Percentiles rank a stretch among this genome's conserved stretches.
These are phyloP conservation scores for Todus mexicanus DNA, from an alignment of 2,797 vertebrate species.

Conservation along the genomic window DNA sequence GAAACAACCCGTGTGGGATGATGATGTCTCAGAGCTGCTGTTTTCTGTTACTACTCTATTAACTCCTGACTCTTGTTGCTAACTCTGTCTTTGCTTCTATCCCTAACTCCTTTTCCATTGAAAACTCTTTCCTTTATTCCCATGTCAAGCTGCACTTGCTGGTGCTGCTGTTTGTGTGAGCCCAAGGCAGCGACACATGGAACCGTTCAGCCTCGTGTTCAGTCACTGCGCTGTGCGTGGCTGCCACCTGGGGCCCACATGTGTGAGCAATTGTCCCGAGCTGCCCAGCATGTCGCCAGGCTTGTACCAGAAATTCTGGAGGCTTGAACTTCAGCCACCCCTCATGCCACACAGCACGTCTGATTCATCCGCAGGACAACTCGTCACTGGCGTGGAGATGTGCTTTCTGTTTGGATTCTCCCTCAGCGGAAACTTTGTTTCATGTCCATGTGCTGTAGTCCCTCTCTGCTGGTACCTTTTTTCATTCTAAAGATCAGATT, in stretches of 20 bases:
- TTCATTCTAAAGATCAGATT: neutral
- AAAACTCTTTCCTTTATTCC: neutral
- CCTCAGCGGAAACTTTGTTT: neutral
- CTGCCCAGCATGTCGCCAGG: neutral
- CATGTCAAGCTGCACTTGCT: neutral
- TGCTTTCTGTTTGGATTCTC: neutral
- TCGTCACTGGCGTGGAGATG: rapidly evolving
- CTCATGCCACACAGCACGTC: rapidly evolving
- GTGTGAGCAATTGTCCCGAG: neutral
- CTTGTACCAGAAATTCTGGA: neutral
- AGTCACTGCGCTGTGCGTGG: neutral
- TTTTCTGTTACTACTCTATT: neutral
- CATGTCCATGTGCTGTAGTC: neutral
- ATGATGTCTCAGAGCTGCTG: neutral
- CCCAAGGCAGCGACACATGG: neutral
- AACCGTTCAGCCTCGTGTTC: neutral
- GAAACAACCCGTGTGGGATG: neutral
- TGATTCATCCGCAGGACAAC: neutral
- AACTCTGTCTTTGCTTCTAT: neutral
- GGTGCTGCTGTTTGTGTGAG: neutral
- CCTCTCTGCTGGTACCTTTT: neutral
- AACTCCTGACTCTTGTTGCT: neutral
- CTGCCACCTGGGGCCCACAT: neutral
- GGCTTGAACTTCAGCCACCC: neutral
- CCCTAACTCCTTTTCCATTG: neutral